A percentile compares a stretch with the other conserved stretches of the same genome.
phyloP scores from a whole-genome alignment of 2,888 invertebrate species.

The Sepiola atlantica region DNA sequence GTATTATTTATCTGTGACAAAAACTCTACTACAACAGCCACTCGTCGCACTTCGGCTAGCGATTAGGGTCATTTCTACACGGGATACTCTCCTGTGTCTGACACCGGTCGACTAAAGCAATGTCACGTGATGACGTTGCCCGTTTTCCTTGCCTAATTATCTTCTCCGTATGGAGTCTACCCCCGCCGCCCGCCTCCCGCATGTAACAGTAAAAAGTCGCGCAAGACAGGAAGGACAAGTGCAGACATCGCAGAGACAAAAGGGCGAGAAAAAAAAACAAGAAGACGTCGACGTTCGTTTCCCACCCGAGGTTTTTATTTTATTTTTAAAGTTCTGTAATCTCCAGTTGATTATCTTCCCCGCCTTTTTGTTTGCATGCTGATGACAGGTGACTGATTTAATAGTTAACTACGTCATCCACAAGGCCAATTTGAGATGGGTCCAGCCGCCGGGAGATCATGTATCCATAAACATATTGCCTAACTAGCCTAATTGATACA shows the following conservation, averaged over 20 bases:
- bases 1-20: background rate
- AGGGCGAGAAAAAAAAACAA: background rate
- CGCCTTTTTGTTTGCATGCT: background rate
- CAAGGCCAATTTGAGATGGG: background rate
- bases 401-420: background rate
- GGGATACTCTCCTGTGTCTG: constrained; percentile 32
- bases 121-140: background rate
- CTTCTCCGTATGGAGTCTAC: background rate
- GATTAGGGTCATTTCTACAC: constrained; percentile 32
- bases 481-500: too few species aligned
- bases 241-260: background rate
- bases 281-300: background rate
- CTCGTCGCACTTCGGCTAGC: background rate
- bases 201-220: background rate
- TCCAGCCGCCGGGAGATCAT: background rate
- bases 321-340: background rate
- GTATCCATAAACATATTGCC: background rate
- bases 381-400: background rate
- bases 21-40: background rate
- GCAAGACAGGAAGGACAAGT: background rate
- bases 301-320: too few species aligned
- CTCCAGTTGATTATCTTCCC: background rate
- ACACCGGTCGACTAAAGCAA: constrained; percentile 20
- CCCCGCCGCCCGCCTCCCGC: too few species aligned
- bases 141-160: background rate